Base-by-base conservation (phyloP, 2,113 vertebrate genomes). In the Oostethus manadensis region DNA sequence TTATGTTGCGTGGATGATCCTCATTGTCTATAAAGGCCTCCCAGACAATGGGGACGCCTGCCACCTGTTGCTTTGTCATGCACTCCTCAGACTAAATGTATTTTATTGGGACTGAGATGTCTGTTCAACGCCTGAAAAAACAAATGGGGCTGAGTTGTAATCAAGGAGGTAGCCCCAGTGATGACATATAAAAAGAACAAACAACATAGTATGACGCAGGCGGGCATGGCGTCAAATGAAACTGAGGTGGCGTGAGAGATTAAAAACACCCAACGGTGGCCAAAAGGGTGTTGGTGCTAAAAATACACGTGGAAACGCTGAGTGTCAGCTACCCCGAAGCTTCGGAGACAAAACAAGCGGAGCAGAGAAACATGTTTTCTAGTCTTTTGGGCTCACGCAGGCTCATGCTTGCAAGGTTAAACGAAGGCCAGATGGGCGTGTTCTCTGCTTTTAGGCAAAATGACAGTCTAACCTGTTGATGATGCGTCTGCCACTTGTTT, bases 191-290 rank as follows among this genome's bases (percentile, higher is more conserved):
- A 7, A 18, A 8, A 35, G 16, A 54, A 54, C 18, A 1, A 40
- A 20, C 17, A 55, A 54, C 17, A 35, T 65, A 66, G 68, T 53
- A 57, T 73, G 55, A 48, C 48, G n/a, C 45, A 22, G 47, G 40
- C 62, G 58, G 29, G 38, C 10, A 8, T 20, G 53, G 42, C 57
- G 13, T 73, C 61, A 74, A 42, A 66, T 58, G 42, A 42, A 61
- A 79, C 64, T 22, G 2, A 78, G 53, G 60, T 51, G 64, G 62
- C 68, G 58, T 51, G 61, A 75, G 78, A 70, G 56, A 57, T 60
- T 53, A 38, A 56, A 45, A 58, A 61, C 43, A 68, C 49, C n/a
- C 40, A n/a, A 42, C 26, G 20, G 18, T 22, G 61, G 57, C 22
- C 15, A 20, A 33, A n/a, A 18, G 61, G 49, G 29, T 48, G 61